A percentile compares a stretch with the other conserved stretches of the same genome.
Conservation (phyloP, 2,113 vertebrate species). For the Mus pahari region DNA sequence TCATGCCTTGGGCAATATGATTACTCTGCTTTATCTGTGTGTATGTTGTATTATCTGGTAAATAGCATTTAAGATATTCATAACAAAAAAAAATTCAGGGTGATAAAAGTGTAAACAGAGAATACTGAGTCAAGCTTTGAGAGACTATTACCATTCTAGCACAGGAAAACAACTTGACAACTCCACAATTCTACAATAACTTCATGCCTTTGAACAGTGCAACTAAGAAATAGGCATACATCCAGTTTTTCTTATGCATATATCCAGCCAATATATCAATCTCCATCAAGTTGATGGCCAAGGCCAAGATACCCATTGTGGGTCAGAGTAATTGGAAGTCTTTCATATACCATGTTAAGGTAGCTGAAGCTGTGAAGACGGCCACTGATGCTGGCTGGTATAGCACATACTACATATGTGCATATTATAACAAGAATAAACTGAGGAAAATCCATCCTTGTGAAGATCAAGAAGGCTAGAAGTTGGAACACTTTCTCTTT, state of each 20-base stretch:
- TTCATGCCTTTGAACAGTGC: background rate
- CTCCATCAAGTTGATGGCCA: background rate
- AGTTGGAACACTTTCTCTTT: conserved; percentile 89
- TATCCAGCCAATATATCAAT: too few relatives aligned
- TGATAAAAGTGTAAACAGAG: background rate
- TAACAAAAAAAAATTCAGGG: background rate
- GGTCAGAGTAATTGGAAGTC: conserved; percentile 71
- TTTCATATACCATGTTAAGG: conserved; percentile 81
- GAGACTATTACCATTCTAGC: background rate
- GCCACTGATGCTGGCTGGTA: conserved; percentile 88
- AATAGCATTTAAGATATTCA: background rate
- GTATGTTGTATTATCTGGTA: too few relatives aligned
- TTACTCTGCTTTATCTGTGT: background rate
- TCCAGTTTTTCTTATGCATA: background rate
- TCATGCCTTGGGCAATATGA: background rate
- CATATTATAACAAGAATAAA: conserved; percentile 88
- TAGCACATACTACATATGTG: conserved; percentile 88
- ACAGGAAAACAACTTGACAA: background rate
- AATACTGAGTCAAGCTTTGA: background rate
- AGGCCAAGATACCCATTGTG: background rate
- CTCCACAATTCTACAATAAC: background rate
- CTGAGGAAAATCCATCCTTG: conserved; percentile 85
- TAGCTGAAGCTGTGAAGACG: conserved; percentile 87
- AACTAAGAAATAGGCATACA: background rate
- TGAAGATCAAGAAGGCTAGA: conserved; percentile 88